Evolutionary conservation across 2,888 invertebrate species (phyloP).

Genomic region (Tenthredo distinguenda): DNA sequence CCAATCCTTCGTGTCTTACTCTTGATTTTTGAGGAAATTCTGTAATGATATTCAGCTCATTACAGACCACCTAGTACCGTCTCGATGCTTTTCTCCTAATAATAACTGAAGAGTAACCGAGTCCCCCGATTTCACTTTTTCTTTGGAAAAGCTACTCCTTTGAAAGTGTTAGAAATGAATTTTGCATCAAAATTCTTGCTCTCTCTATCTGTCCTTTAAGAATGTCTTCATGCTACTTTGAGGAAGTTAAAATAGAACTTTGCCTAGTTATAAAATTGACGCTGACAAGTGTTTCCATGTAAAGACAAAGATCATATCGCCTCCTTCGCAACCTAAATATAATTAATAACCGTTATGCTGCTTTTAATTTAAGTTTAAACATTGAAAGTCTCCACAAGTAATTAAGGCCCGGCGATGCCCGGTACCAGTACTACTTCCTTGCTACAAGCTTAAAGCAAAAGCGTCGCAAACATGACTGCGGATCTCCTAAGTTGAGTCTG

Average conservation of each 20-base stretch:
- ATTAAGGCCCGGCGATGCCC: neutral
- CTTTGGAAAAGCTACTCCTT: neutral
- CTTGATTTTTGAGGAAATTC: neutral
- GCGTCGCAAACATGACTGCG: slow-evolving; percentile 21
- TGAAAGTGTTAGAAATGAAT: neutral
- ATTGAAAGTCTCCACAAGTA: slow-evolving; percentile 10
- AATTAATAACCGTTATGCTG: neutral
- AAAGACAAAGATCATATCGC: slow-evolving; percentile 12
- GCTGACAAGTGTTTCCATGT: neutral
- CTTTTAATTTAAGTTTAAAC: slow-evolving; percentile 24
- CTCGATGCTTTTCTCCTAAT: neutral
- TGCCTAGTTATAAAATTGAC: neutral
- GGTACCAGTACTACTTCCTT: neutral
- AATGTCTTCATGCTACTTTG: neutral
- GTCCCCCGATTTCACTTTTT: neutral
- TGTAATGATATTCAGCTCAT: neutral
- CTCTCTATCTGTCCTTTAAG: neutral
- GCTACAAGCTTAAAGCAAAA: neutral
- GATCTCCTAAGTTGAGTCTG: slow-evolving; percentile 24
- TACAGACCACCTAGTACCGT: neutral
- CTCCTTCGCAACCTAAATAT: neutral
- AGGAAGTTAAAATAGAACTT: neutral
- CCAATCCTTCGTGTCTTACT: neutral
- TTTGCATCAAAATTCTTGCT: neutral
- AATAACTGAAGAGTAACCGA: too few species aligned